Conservation (phyloP, 2,113 vertebrate genomes). For the Sigmodon hispidus region DNA sequence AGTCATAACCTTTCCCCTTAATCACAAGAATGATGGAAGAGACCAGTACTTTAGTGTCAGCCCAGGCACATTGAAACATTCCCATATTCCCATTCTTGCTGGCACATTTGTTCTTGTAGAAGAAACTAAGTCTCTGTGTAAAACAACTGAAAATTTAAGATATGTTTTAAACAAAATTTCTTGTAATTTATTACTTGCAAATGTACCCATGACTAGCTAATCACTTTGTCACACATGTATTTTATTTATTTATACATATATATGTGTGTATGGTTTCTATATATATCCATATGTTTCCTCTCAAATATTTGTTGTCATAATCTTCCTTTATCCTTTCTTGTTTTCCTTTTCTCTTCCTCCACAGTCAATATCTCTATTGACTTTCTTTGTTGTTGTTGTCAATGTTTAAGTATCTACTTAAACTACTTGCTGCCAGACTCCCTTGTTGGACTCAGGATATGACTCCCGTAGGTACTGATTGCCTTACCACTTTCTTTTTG, state of each 20-base stretch:
- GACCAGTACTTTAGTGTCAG: background rate
- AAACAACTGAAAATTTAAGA: background rate
- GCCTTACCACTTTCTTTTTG: background rate
- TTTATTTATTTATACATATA: background rate
- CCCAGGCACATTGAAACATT: background rate
- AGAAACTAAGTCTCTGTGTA: background rate
- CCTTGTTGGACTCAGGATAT: background rate
- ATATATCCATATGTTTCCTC: background rate
- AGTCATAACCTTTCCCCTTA: background rate
- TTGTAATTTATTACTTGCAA: background rate
- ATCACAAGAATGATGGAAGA: background rate
- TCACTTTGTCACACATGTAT: background rate
- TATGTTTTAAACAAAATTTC: background rate
- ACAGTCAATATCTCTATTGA: background rate
- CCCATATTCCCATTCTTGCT: constrained; percentile 20
- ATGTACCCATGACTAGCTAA: background rate
- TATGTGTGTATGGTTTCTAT: too few species aligned
- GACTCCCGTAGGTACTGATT: background rate
- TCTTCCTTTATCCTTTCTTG: background rate
- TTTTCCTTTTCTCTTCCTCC: background rate
- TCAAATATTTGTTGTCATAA: background rate
- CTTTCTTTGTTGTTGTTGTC: background rate
- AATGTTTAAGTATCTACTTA: background rate
- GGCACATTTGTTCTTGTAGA: background rate
- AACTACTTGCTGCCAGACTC: constrained; percentile 8